Evolutionary conservation across 2,113 vertebrate genomes (phyloP).

Genomic region (Carassius gibelio): DNA sequence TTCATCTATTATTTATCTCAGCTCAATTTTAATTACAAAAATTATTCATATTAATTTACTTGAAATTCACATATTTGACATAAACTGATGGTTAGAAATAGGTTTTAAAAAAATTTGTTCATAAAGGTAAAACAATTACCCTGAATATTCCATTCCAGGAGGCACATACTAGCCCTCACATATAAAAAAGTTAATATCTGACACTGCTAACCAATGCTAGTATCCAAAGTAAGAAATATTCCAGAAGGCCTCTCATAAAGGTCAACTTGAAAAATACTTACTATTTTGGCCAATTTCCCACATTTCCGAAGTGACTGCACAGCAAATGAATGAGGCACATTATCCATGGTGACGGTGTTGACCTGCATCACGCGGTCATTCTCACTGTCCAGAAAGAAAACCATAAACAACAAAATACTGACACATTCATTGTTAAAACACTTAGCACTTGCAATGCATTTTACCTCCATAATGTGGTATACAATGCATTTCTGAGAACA

Average conservation of each 20-base stretch:
- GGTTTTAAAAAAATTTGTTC: too few relatives aligned
- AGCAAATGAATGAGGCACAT: slow-evolving; percentile 91
- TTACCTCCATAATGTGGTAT: not conserved
- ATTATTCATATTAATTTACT: not conserved
- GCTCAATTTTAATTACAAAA: too few relatives aligned
- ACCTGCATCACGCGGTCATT: slow-evolving; percentile 91
- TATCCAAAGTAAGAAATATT: not conserved
- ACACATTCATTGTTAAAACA: not conserved
- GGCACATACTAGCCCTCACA: too few relatives aligned
- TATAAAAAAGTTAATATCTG: not conserved
- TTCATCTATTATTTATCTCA: too few relatives aligned
- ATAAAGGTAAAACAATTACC: too few relatives aligned
- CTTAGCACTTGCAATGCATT: not conserved
- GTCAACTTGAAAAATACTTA: slow-evolving; percentile 73
- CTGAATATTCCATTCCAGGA: too few relatives aligned
- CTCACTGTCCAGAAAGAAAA: slow-evolving; percentile 75
- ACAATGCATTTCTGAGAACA: not conserved
- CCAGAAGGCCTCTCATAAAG: not conserved
- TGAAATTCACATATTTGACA: too few relatives aligned
- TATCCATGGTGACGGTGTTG: slow-evolving; percentile 89
- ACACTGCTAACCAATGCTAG: not conserved
- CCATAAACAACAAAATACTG: not conserved
- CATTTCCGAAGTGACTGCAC: slow-evolving; percentile 94
- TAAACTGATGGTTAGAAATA: too few relatives aligned
- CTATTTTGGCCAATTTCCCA: slow-evolving; percentile 90